Conservation (phyloP, 2,797 vertebrate genomes). For the Danio tinwini region DNA sequence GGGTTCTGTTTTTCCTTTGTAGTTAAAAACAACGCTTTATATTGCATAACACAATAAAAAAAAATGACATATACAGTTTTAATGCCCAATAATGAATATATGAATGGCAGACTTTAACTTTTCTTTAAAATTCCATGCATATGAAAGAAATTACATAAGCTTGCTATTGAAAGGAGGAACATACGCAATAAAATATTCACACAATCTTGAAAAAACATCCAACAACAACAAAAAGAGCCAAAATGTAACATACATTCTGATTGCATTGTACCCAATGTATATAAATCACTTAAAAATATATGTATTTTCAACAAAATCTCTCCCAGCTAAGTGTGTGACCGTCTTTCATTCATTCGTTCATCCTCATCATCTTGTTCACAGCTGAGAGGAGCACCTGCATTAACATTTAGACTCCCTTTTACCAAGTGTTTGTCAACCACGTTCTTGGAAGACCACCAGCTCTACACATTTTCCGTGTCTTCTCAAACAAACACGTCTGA, state of each 20-base stretch:
- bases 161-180: conserved; percentile 81
- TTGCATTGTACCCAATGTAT: conserved; percentile 85
- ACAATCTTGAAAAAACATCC: conserved; percentile 68
- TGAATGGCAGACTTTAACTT: conserved; percentile 80
- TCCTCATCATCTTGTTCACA: conserved; percentile 30
- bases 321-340: conserved; percentile 52
- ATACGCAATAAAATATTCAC: conserved; percentile 80
- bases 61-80: conserved; percentile 85
- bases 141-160: conserved; percentile 84
- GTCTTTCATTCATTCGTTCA: conserved; percentile 12
- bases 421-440: too few relatives aligned
- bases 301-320: conserved; percentile 37
- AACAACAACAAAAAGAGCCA: conserved; percentile 78
- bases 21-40: conserved; percentile 74
- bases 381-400: conserved; percentile 65
- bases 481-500: too few relatives aligned
- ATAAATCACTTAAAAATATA: conserved; percentile 59
- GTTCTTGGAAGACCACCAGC: too few relatives aligned
- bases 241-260: conserved; percentile 86
- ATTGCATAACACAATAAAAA: conserved; percentile 84
- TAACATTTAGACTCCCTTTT: conserved; percentile 36
- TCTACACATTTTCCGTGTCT: too few relatives aligned
- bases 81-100: conserved; percentile 93
- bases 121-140: conserved; percentile 87
- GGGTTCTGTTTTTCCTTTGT: conserved; percentile 71